Evolutionary conservation across 2,113 vertebrate species (phyloP).

Genomic region (Pomatorhinus ruficollis): DNA sequence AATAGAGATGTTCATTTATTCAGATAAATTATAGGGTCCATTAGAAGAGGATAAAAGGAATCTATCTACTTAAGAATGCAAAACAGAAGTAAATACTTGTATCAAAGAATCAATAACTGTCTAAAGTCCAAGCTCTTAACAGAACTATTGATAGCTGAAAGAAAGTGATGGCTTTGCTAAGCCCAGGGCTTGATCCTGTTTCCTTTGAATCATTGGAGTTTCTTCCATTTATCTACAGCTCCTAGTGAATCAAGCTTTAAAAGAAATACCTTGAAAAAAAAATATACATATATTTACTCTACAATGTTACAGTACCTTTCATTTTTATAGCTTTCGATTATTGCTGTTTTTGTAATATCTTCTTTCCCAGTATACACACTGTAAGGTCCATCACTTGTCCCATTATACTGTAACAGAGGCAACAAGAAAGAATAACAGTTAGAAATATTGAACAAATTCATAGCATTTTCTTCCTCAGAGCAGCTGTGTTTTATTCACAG

Average conservation of each 20-base stretch:
- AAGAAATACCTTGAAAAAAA: background rate
- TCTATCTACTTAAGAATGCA: background rate
- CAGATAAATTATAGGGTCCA: background rate
- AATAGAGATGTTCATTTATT: background rate
- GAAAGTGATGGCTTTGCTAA: background rate
- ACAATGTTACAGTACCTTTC: conserved; percentile 68
- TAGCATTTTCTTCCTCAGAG: background rate
- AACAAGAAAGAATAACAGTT: background rate
- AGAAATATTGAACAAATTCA: background rate
- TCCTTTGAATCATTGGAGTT: background rate
- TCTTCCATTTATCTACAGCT: background rate
- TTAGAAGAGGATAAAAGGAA: background rate
- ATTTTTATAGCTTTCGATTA: conserved; percentile 83
- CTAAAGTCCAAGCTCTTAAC: background rate
- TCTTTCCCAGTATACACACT: conserved; percentile 83
- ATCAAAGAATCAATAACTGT: background rate
- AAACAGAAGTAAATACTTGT: background rate
- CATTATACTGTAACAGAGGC: conserved; percentile 84
- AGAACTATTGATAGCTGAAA: background rate
- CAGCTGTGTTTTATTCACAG: background rate
- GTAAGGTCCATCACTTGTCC: conserved; percentile 84
- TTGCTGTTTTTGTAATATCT: conserved; percentile 80
- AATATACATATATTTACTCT: background rate
- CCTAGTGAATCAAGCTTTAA: background rate
- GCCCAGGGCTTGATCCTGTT: background rate